Evolutionary conservation across 2,797 vertebrate genomes (phyloP).

Genomic region (Anguilla megastoma): DNA sequence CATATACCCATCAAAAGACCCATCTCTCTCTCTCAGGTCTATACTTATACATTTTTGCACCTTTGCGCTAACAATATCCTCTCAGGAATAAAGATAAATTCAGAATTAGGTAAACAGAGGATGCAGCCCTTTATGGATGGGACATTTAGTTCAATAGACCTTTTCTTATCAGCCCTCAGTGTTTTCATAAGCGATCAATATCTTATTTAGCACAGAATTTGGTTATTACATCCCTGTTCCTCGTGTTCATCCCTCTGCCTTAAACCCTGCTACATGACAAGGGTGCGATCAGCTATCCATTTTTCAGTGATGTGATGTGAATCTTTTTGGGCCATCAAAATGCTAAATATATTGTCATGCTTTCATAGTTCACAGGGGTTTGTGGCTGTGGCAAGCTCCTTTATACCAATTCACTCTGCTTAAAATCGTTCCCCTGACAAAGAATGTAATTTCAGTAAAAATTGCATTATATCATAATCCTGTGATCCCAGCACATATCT

Average conservation of each 20-base stretch:
- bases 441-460: conserved; percentile 23
- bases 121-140: not conserved
- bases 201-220: not conserved
- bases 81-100: not conserved
- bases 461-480: conserved; percentile 32
- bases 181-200: conserved; percentile 23
- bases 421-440: conserved; percentile 31
- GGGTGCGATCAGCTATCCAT: not conserved
- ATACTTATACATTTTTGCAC: not conserved
- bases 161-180: conserved; percentile 15
- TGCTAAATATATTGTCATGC: not conserved
- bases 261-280: not conserved
- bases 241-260: not conserved
- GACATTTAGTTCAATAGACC: not conserved
- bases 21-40: not conserved
- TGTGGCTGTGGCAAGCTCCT: conserved; percentile 23
- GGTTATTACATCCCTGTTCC: not conserved
- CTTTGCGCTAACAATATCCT: not conserved
- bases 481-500: not conserved
- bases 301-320: conserved; percentile 4
- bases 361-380: not conserved
- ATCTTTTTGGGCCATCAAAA: conserved; percentile 20
- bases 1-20: not conserved
- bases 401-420: conserved; percentile 14
- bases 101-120: not conserved